Base-by-base conservation (phyloP, 1,140 invertebrate genomes). In the Oscheius sp. region DNA sequence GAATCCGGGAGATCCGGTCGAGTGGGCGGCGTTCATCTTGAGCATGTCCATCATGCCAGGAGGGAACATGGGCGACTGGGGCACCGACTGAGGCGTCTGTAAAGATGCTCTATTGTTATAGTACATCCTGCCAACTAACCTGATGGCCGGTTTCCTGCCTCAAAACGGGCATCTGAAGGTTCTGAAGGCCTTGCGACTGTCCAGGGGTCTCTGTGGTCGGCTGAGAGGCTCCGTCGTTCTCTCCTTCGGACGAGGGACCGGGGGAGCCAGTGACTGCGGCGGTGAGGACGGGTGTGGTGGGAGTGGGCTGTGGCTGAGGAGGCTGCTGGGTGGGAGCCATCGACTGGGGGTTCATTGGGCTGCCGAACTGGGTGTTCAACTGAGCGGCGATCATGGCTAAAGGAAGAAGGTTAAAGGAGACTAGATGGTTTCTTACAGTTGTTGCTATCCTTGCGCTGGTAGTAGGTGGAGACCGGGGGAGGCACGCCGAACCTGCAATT, bases 1-100 rank as follows among this genome's bases (percentile, higher is more conserved):
- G 72, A 81, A 81, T 28, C 77, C 80, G 15, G 79, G 79, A 35
- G 75, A 77, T 4, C 78, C 78, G 20, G 67, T 75, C 10, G 55
- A 62, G 32, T 68, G 64, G 2, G 72, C 65, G 15, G 71, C 62
- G 28, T 66, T 73, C 62, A 73, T 29, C 58, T 63, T 72, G 10
- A 72, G 42, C 69, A 72, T 72, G n/a, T 63, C 59, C 0, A 63
- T 45, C 69, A 55, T 55, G 38, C 7, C 7, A 55, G 15, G 49
- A 26, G 49, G 49, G 49, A 55, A 73, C 35, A 26, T 42, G 58
- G 42, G 59, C 32, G 55, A 61, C 1, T n/a, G n/a, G n/a, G n/a
- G n/a, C n/a, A n/a, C n/a, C n/a, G n/a, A n/a, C n/a, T n/a, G n/a
- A n/a, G n/a, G n/a, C n/a, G n/a, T n/a, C n/a, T n/a, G n/a, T n/a